Conservation (phyloP, 2,888 invertebrate genomes). For the Ommatoiulus sabulosus region DNA sequence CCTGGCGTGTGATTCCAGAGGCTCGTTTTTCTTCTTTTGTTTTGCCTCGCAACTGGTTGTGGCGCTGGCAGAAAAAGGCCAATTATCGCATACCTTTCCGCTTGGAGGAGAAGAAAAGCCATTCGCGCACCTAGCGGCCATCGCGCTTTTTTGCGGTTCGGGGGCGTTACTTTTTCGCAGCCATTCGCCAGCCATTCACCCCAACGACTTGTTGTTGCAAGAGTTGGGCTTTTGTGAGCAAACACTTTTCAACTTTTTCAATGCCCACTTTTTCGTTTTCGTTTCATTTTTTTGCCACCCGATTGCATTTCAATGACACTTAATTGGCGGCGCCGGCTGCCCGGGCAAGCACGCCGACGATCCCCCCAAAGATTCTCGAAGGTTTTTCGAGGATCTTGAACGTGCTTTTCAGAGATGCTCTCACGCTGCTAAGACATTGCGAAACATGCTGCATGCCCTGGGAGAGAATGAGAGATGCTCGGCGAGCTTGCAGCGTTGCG, state of each 20-base stretch:
- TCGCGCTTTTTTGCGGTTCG: constrained; percentile 4
- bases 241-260: constrained; percentile 34
- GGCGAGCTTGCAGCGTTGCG: neutral
- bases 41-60: constrained; percentile 31
- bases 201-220: constrained; percentile 24
- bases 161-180: constrained; percentile 27
- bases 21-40: constrained; percentile 34
- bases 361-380: neutral
- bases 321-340: constrained; percentile 21
- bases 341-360: neutral
- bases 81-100: constrained; percentile 51
- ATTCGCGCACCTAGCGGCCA: constrained; percentile 28
- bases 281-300: neutral
- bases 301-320: constrained; percentile 34
- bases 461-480: neutral
- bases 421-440: too few relatives aligned
- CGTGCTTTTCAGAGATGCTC: too few relatives aligned
- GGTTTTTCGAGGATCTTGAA: neutral
- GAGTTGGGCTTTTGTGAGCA: constrained; percentile 29
- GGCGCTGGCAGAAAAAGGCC: constrained; percentile 39
- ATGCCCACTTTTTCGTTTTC: constrained; percentile 21
- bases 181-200: constrained; percentile 47
- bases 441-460: too few relatives aligned
- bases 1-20: neutral
- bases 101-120: constrained; percentile 49